These are phyloP conservation scores for Mythimna pallens DNA, from an alignment of 2,888 invertebrate species.

Conservation along the genomic window DNA sequence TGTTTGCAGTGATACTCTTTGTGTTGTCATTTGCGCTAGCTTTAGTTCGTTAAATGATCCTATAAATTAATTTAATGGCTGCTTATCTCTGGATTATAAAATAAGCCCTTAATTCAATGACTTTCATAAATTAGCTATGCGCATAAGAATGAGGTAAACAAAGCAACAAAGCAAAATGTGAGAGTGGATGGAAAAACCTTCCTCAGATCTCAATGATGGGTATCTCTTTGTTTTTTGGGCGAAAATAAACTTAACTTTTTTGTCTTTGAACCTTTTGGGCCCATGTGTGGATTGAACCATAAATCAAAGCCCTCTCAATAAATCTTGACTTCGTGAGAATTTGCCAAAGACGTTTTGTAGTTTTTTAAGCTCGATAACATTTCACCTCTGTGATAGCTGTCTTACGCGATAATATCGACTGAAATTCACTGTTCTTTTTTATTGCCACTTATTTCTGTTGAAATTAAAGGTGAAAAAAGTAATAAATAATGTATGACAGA, in stretches of 20 bases:
- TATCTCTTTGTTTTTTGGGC: constrained; percentile 79
- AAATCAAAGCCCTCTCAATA: constrained; percentile 88
- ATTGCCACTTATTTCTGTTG: constrained; percentile 28
- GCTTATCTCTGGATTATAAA: constrained; percentile 65
- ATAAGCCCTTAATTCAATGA: constrained; percentile 64
- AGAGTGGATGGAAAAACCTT: constrained; percentile 70
- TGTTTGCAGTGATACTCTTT: neutral
- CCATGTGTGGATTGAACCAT: constrained; percentile 86
- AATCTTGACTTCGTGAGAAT: constrained; percentile 84
- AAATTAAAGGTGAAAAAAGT: constrained; percentile 32
- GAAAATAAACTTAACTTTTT: constrained; percentile 84
- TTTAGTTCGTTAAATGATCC: constrained; percentile 40
- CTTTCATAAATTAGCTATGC: constrained; percentile 75
- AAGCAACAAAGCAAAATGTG: constrained; percentile 71
- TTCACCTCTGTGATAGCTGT: constrained; percentile 54
- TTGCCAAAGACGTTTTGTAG: constrained; percentile 78
- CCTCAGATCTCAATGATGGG: constrained; percentile 72
- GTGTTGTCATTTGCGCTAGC: constrained; percentile 6
- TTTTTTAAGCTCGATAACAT: constrained; percentile 71
- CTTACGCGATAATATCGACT: constrained; percentile 42
- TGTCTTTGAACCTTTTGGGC: constrained; percentile 84
- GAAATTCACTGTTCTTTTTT: constrained; percentile 26
- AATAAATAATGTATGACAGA: constrained; percentile 38
- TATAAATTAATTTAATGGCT: constrained; percentile 52
- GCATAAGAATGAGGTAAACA: constrained; percentile 76